Base-by-base conservation (phyloP, 2,797 vertebrate species). In the Apodemus agrarius region DNA sequence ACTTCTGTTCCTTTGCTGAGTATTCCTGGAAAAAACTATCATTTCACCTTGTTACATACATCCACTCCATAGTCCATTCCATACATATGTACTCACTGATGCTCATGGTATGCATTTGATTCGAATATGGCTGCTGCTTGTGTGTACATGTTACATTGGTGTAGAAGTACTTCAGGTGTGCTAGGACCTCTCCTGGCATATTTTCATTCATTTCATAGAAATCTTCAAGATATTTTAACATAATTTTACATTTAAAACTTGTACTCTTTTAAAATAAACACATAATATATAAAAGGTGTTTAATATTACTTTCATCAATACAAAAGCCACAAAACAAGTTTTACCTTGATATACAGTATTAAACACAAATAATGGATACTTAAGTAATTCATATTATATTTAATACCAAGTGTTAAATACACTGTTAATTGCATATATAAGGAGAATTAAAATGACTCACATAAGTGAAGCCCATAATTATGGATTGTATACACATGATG, bases 111-210 rank as follows among this genome's bases (percentile, higher is more conserved):
- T 65, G 6, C 59, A 16, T 52, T 63, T 63, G 82, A 81, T 37
- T 74, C 19, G 9, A 83, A 31, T 89, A 22, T 11, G 69, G 34
- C n/a, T 4, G 5, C 31, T 21, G 1, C 16, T 10, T 63, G 3
- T 63, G 1, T 61, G 3, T 26, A 29, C 83, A n/a, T 12, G 17
- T 8, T 49, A 26, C 6, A 12, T 49, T 22, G 13, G 61, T 29
- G 57, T 88, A 24, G 34, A 14, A 84, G 57, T 14, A 59, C 1
- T 86, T 90, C 46, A 78, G 7, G 0, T 72, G 57, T 34, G 0
- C 8, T 65, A 13, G 49, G 78, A 0, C 40, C 57, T 72, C n/a
- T n/a, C 29, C 59, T 6, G 4, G 13, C 0, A 0, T 79, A 2
- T 1, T 11, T 5, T 2, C 3, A 49, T 63, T 81, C 69, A 54